These are phyloP conservation scores for Cranoglanis bouderius DNA, from an alignment of 2,113 vertebrate genomes.

Conservation along the genomic window DNA sequence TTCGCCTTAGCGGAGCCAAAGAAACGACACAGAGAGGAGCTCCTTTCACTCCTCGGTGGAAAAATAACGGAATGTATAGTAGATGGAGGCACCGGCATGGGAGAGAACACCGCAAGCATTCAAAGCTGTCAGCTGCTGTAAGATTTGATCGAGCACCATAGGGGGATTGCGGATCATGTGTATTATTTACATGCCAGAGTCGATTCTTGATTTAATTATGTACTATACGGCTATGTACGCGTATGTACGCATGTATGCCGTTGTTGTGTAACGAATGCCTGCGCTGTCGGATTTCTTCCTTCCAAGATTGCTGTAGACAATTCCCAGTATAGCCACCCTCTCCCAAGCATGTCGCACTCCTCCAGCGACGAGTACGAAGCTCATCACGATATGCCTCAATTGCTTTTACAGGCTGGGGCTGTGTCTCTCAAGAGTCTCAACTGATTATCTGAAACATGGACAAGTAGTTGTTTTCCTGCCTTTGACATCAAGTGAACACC, in stretches of 20 bases:
- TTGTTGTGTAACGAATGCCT: background rate
- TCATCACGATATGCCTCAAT: constrained; percentile 23
- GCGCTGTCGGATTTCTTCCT: background rate
- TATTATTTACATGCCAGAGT: constrained; percentile 14
- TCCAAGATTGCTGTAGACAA: background rate
- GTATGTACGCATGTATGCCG: background rate
- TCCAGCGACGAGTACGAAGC: constrained; percentile 7
- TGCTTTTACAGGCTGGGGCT: constrained; percentile 15
- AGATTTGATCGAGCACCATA: background rate
- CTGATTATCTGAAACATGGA: constrained; percentile 40
- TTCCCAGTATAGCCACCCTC: constrained; percentile 1
- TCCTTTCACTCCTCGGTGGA: constrained; percentile 33
- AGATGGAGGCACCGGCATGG: background rate
- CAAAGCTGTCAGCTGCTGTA: constrained; percentile 26
- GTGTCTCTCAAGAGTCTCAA: constrained; percentile 22
- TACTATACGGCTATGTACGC: background rate
- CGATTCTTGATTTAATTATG: constrained; percentile 27
- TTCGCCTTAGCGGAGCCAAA: constrained; percentile 25
- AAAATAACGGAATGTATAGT: constrained; percentile 12
- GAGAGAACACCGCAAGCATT: background rate
- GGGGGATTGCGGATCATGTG: background rate
- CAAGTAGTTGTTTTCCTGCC: constrained; percentile 36
- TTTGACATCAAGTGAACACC: constrained; percentile 9
- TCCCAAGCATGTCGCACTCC: constrained; percentile 19
- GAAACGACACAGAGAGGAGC: constrained; percentile 31